Evolutionary conservation across 1,140 invertebrate genomes (phyloP), one percentile per base, ranked within the genome.

Genomic region (Sitophilus oryzae): DNA sequence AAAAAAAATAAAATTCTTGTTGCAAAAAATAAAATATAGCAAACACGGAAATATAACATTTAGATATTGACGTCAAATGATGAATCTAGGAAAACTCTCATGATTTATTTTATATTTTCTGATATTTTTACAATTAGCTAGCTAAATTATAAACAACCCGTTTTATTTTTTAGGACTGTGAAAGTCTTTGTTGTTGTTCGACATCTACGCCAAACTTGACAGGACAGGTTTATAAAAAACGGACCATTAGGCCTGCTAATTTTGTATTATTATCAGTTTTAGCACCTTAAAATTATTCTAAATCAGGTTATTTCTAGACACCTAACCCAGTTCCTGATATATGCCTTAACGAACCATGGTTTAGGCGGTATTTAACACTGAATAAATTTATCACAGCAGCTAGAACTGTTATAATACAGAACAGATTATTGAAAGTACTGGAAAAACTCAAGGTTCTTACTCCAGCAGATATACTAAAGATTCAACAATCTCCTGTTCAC

Each of bases 361-460:
- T 64, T 40, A 56, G 46, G 49, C 49, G 63, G 35, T 58, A 63
- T 43, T 14, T 66, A n/a, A 60, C 46, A 25, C 38, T 66, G 1
- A 61, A 61, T 38, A 65, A 62, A 59, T 66, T 66, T 41, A 65
- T 65, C 30, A 45, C 41, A 35, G 59, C 56, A 1, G 63, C 55
- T n/a, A 55, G 65, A 30, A 63, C 35, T n/a, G 37, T 57, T 8
- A 54, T 66, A 23, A 19, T 63, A 22, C 54, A 56, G 42, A 66
- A 66, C 30, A 55, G 65, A 36, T 42, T 66, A 21, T 22, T 60
- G 16, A 61, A 61, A 50, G 56, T 55, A 15, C 53, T 66, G 15
- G 38, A 56, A 3, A 58, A 36, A 48, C 44, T 66, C 8, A 63
- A 56, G 45, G 35, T 10, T 15, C n/a, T 54, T 1, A 54, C 43